Evolutionary conservation across 2,797 vertebrate genomes (phyloP), one percentile per base, ranked within the genome.

Genomic region (Selene dorsalis): DNA sequence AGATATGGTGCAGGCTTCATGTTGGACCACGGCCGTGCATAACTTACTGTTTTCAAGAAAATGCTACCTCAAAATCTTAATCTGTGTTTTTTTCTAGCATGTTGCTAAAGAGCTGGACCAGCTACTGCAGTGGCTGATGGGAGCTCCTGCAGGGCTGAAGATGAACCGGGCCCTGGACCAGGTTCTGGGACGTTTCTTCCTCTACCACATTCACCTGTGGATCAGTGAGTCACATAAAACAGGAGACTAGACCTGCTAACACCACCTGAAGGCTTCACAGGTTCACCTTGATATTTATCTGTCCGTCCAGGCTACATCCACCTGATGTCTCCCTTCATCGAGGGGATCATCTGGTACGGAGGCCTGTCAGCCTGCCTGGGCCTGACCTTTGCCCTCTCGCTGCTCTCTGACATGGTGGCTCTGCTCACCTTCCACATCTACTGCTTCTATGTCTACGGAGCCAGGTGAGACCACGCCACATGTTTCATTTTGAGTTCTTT

Each of bases 181-280:
- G 87, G 97, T 99, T 53, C 84, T 99, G 89, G 98, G 98, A 0
- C 96, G 97, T n/a, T 99, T 99, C 94, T 99, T 99, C 89, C 96
- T 99, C 43, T 99, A 99, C 88, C 98, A 99, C 93, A 98, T 99
- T 76, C 98, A 99, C 87, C 96, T 99, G 18, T 99, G 98, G 98
- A 98, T 98, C 91, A 97, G 98, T 99, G 93, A 96, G 98, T 96
- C 17, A 0, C 53, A 24, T 24, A 52, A 12, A 4, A 22, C 10
- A 47, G n/a, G 38, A 35, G 18, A 47, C 16, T 1, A 7, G 5
- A 18, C 2, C 20, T 7, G 55, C 8, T 20, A 6, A 4, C 12
- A 24, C 9, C 24, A 20, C 0, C 22, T 6, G 14, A 2, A 24
- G 62, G 50, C 22, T 43, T 59, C 24, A 35, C 28, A 22, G n/a